A percentile compares a stretch with the other conserved stretches of the same genome.
Conservation (phyloP, 1,140 invertebrate genomes). For the Trichonephila clavata region DNA sequence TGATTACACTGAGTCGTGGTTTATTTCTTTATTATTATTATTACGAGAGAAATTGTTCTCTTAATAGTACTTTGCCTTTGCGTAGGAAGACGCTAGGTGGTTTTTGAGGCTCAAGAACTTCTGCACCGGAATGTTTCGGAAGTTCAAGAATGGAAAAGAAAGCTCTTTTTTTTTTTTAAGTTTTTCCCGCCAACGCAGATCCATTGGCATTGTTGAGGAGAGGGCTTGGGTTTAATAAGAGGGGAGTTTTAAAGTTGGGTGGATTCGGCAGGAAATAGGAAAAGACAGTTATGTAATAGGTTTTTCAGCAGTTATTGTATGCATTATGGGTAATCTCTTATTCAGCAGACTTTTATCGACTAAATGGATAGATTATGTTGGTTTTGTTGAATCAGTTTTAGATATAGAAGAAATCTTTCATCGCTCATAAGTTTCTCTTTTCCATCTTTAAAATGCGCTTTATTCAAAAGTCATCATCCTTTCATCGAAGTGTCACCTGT, state of each 20-base stretch:
- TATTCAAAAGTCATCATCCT: no score
- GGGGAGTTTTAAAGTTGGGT: neutral
- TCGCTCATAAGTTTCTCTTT: no score
- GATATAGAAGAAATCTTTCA: no score
- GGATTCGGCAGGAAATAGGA: neutral
- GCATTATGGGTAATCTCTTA: neutral
- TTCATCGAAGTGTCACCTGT: no score
- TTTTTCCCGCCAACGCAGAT: neutral
- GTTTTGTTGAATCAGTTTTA: no score
- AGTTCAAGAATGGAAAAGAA: no score
- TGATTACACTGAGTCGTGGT: neutral
- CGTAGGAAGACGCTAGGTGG: neutral
- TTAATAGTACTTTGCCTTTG: neutral
- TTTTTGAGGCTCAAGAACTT: neutral
- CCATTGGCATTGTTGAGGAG: neutral
- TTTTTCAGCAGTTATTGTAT: neutral
- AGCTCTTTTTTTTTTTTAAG: no score
- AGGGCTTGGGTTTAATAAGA: neutral
- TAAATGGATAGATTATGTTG: no score
- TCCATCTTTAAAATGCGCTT: no score
- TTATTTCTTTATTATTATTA: neutral
- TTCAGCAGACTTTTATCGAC: no score
- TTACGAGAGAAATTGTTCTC: neutral
- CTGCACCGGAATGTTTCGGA: neutral
- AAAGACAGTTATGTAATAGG: no score